Percentiles rank a stretch among this genome's conserved stretches.
These are phyloP conservation scores for Myripristis murdjan DNA, from an alignment of 2,797 vertebrate species.

Conservation along the genomic window DNA sequence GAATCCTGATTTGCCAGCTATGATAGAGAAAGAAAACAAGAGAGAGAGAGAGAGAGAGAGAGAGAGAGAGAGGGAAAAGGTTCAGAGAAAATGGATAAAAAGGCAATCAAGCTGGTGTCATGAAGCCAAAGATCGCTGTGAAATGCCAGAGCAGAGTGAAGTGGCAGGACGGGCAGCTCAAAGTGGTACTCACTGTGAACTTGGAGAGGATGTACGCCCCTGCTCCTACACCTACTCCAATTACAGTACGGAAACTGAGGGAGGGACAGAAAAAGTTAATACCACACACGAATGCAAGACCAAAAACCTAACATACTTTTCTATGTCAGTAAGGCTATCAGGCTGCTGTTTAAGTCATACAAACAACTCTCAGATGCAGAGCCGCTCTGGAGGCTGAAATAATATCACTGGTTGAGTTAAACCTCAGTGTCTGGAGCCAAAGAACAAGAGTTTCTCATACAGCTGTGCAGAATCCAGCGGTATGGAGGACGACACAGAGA, in stretches of 20 bases:
- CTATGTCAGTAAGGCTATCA: not conserved
- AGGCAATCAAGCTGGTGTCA: too few relatives aligned
- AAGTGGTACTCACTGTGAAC: conserved; percentile 88
- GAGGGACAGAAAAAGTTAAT: conserved; percentile 2
- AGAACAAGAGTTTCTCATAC: too few relatives aligned
- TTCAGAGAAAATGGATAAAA: not conserved
- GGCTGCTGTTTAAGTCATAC: too few relatives aligned
- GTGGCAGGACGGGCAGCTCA: not conserved
- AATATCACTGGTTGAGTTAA: too few relatives aligned
- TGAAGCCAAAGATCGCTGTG: too few relatives aligned
- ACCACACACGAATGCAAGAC: not conserved
- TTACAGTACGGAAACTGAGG: conserved; percentile 90
- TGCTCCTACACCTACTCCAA: conserved; percentile 92
- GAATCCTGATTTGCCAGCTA: conserved; percentile 89
- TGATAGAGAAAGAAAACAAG: not conserved
- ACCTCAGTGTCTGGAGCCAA: too few relatives aligned
- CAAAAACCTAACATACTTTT: not conserved
- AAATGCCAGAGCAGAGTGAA: not conserved
- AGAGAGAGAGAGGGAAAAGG: not conserved
- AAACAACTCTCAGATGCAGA: too few relatives aligned
- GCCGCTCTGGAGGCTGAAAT: too few relatives aligned
- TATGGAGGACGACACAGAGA: too few relatives aligned
- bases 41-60: conserved; percentile 4
- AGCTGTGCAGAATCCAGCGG: too few relatives aligned
- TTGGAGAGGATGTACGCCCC: conserved; percentile 91